Percentiles rank a stretch among this genome's conserved stretches.
Conservation (phyloP, 2,888 invertebrate species). For the Drosophila leonis region DNA sequence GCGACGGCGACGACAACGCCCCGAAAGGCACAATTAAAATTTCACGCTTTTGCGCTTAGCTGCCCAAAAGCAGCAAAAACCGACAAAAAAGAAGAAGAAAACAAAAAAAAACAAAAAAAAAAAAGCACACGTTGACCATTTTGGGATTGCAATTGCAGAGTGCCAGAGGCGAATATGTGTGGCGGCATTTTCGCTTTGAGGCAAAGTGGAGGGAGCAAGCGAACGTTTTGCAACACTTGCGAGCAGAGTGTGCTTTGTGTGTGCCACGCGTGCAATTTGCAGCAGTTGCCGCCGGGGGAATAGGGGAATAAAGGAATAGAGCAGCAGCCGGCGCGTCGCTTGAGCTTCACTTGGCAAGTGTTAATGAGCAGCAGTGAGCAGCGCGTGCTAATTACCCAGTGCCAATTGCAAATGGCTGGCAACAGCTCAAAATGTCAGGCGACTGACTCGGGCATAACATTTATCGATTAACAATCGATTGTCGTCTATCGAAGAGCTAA, state of each 20-base stretch:
- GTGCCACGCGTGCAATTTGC: conserved; percentile 72
- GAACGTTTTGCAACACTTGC: conserved; percentile 12
- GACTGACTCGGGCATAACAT: not conserved
- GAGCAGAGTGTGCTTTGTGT: conserved; percentile 1
- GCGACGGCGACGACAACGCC: conserved; percentile 65
- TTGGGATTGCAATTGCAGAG: conserved; percentile 39
- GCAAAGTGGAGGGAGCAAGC: conserved; percentile 23
- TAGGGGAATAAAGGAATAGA: conserved; percentile 4
- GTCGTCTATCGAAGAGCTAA: not conserved
- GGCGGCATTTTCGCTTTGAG: conserved; percentile 78
- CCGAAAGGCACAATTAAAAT: conserved; percentile 80
- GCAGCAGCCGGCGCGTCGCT: not conserved
- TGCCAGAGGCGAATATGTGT: conserved; percentile 31
- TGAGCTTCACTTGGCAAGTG: conserved; percentile 35
- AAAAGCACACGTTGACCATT: conserved; percentile 58
- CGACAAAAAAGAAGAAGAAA: conserved; percentile 22
- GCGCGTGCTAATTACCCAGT: conserved; percentile 72
- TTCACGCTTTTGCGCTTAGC: conserved; percentile 63
- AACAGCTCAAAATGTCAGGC: conserved; percentile 20
- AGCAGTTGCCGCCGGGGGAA: conserved; percentile 53
- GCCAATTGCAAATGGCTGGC: conserved; percentile 36
- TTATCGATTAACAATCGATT: conserved; percentile 7
- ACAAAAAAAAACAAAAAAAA: conserved; percentile 60
- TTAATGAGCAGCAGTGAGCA: conserved; percentile 58
- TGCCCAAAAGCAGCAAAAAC: conserved; percentile 62